phyloP scores from a whole-genome alignment of 2,797 vertebrate species.

The Coendou prehensilis region DNA sequence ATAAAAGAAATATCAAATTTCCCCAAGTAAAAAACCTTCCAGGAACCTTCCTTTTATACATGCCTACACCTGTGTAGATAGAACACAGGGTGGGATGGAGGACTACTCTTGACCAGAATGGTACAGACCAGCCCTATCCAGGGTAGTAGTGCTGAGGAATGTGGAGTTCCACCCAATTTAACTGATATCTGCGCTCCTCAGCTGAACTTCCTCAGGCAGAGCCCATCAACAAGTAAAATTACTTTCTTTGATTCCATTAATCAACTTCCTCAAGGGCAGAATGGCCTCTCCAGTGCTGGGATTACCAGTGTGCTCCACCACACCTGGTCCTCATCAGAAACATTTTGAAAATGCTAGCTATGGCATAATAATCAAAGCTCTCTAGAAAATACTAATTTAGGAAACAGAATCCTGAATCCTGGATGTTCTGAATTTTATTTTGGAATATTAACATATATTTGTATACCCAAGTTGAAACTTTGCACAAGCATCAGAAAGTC shows the following conservation, averaged over 20 bases:
- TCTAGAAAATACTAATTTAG: background rate
- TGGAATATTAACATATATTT: background rate
- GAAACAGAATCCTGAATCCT: constrained; percentile 18
- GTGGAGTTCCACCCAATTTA: background rate
- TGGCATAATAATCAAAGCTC: background rate
- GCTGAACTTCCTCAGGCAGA: background rate
- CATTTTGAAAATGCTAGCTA: background rate
- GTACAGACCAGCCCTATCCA: background rate
- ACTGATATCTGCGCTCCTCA: fast-evolving
- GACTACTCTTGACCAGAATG: no score
- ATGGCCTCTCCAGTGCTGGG: background rate
- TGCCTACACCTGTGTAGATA: background rate
- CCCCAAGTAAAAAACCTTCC: background rate
- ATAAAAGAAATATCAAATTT: background rate
- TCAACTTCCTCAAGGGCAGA: background rate
- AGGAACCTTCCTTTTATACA: background rate
- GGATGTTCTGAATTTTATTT: background rate
- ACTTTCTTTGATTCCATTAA: background rate
- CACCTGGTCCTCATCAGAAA: background rate
- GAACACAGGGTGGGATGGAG: background rate
- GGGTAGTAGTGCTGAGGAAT: fast-evolving
- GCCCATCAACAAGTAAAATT: background rate
- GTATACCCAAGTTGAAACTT: background rate
- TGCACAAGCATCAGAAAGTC: background rate
- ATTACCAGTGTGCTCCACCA: background rate